Conservation (phyloP, 2,113 vertebrate genomes). For the Clarias batrachus region DNA sequence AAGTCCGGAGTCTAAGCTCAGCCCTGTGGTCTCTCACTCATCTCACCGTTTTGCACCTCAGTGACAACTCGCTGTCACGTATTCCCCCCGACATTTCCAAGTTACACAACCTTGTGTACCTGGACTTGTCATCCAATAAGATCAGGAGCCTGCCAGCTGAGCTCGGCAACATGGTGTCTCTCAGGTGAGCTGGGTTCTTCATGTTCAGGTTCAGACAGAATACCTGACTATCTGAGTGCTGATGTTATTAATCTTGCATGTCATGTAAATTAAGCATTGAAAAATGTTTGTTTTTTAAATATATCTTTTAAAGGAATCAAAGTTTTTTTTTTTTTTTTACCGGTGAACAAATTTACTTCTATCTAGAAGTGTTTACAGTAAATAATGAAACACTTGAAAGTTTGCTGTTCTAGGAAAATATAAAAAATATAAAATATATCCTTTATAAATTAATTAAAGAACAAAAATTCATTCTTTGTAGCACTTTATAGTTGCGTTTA, state of each 20-base stretch:
- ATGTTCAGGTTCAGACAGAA: conserved; percentile 83
- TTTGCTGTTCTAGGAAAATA: neutral
- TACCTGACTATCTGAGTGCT: neutral
- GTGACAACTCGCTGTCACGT: conserved; percentile 95
- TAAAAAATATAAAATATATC: too few species aligned
- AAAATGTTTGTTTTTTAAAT: neutral
- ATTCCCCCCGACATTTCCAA: conserved; percentile 99
- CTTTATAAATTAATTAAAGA: neutral
- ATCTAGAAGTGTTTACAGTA: neutral
- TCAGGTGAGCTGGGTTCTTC: conserved; percentile 77
- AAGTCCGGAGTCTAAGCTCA: conserved; percentile 93
- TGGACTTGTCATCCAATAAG: conserved; percentile 98
- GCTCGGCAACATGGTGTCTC: conserved; percentile 99
- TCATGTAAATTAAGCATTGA: neutral
- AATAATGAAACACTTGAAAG: neutral
- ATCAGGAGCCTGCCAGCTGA: conserved; percentile 97
- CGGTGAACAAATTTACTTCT: neutral
- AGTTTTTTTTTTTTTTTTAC: neutral
- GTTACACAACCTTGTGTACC: conserved; percentile 96
- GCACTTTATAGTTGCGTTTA: neutral
- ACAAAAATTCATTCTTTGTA: neutral
- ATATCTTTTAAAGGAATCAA: neutral
- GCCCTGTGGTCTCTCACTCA: conserved; percentile 95
- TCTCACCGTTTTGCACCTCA: conserved; percentile 95
- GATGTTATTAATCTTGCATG: too few species aligned